Evolutionary conservation across 2,113 vertebrate species (phyloP).

Genomic region (Rhizomys pruinosus): DNA sequence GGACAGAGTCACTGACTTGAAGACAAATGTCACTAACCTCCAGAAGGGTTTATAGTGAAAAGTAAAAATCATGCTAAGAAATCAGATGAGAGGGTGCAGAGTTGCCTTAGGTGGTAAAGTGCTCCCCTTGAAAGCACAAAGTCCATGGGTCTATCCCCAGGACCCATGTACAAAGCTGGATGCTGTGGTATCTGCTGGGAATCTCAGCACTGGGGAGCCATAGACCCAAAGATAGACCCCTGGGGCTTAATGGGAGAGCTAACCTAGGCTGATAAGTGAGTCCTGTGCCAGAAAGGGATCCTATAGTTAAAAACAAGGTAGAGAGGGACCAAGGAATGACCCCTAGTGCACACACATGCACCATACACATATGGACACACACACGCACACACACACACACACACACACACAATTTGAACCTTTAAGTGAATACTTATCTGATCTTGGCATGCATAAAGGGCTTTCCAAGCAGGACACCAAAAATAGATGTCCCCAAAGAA

Average conservation of each 20-base stretch:
- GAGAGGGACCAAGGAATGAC: background rate
- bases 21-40: background rate
- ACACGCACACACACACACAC: background rate
- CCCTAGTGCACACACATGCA: background rate
- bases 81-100: background rate
- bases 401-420: background rate
- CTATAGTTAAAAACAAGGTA: background rate
- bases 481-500: constrained; percentile 1
- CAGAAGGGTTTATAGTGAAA: background rate
- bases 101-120: background rate
- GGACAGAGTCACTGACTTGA: background rate
- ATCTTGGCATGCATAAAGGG: background rate
- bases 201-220: background rate
- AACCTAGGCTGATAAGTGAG: background rate
- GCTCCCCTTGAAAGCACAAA: background rate
- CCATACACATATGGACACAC: background rate
- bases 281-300: background rate
- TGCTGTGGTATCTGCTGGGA: background rate
- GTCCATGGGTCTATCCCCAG: background rate
- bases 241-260: background rate
- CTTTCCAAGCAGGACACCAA: background rate
- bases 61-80: background rate
- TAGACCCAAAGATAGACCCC: background rate
- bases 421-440: background rate
- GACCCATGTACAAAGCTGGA: background rate